Evolutionary conservation across 2,113 vertebrate genomes (phyloP).

Genomic region (Eudyptes chrysolophus): DNA sequence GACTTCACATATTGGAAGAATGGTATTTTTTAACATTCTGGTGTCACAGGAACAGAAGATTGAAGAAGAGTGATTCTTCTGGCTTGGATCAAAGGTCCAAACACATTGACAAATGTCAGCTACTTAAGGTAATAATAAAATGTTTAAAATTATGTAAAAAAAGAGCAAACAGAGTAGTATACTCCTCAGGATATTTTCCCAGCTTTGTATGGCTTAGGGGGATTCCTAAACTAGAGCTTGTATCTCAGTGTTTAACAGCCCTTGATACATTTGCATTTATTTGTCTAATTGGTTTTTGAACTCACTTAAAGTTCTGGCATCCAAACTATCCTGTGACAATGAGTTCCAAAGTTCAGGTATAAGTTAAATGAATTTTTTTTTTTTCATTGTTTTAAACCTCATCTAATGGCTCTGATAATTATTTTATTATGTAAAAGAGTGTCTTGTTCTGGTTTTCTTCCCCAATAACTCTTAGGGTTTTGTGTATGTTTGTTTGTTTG

Average conservation of each 20-base stretch:
- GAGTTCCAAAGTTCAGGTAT: not conserved
- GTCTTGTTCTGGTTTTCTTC: not conserved
- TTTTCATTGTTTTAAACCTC: not conserved
- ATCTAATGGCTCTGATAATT: not conserved
- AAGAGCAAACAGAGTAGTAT: not conserved
- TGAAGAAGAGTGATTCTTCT: not conserved
- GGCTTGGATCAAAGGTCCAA: not conserved
- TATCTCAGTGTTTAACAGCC: not conserved
- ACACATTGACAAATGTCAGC: not conserved
- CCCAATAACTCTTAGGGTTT: fast-evolving
- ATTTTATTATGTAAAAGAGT: not conserved
- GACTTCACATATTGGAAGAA: not conserved
- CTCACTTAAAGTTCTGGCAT: not conserved
- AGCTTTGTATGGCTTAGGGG: not conserved
- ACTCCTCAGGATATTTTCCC: not conserved
- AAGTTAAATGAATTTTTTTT: fast-evolving
- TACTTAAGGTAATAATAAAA: not conserved
- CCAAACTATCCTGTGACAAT: not conserved
- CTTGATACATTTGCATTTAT: not conserved
- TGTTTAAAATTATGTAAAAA: not conserved
- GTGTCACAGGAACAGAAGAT: not conserved
- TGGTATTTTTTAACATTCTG: not conserved
- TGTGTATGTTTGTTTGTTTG: not conserved
- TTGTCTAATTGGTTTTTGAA: not conserved
- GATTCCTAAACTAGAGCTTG: not conserved